Base-by-base conservation (phyloP, 2,113 vertebrate genomes). In the Tetraodon nigroviridis region DNA sequence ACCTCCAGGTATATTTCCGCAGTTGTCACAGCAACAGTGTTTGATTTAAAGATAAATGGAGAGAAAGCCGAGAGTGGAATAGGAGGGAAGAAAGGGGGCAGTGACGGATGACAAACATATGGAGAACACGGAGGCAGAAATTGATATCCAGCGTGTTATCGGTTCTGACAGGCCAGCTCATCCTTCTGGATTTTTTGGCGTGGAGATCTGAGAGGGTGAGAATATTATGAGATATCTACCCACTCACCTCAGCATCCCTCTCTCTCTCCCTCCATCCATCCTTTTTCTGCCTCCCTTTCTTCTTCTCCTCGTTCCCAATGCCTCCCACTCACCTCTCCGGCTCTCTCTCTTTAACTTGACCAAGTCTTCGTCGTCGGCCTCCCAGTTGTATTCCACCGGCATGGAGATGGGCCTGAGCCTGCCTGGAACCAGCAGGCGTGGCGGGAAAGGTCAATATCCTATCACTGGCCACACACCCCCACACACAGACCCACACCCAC, bases 351-450 rank as follows among this genome's bases (percentile, higher is more conserved):
- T 98, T 87, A 93, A 90, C 91, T 95, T 97, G 90, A 88, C 92
- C 76, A 95, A 92, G 88, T 99, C 95, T 91, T 99, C 97, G 88
- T 93, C 93, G 85, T 99, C 97, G 87, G 93, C 97, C 84, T 94
- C 95, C 96, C 97, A 98, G 89, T 95, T 99, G 92, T 97, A 98
- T 88, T 99, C 96, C 85, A 99, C 92, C 61, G 97, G 97, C 97
- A 99, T 99, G 80, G 97, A 99, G 88, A 98, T 96, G 86, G 97
- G 97, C 82, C 97, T 93, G 81, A 98, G 91, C 83, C 95, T 95
- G 83, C 96, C 95, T 98, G 90, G 50, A 76, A 86, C 56, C 71
- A 81, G 73, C 54, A 84, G 69, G 59, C 49, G 55, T 53, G 77
- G 46, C 45, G 53, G 53, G 61, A 63, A 4, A 52, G 17, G 44